A percentile compares a stretch with the other conserved stretches of the same genome.
These are phyloP conservation scores for Catocala fraxini DNA, from an alignment of 2,888 invertebrate species.

Conservation along the genomic window DNA sequence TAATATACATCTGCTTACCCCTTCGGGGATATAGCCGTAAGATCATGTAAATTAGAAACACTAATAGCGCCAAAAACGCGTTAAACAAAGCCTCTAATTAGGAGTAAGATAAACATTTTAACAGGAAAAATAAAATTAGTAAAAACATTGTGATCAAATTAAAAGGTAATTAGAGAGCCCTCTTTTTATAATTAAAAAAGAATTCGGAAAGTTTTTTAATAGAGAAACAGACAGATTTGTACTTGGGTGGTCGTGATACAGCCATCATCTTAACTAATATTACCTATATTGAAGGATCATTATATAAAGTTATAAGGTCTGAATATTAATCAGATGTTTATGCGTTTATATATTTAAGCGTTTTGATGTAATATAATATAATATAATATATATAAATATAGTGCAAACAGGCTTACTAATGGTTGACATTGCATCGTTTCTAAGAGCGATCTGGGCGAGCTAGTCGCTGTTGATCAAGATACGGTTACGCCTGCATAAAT, in stretches of 20 bases:
- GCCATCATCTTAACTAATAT: too few species aligned
- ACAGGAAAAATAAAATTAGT: too few species aligned
- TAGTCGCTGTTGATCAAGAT: too few species aligned
- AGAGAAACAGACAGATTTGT: not conserved
- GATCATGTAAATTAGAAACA: not conserved
- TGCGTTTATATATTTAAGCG: not conserved
- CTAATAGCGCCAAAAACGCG: not conserved
- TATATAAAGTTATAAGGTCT: not conserved
- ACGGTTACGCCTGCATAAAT: too few species aligned
- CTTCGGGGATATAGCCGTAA: too few species aligned
- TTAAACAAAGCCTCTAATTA: not conserved
- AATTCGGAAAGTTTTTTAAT: constrained; percentile 11
- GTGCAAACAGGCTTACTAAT: too few species aligned
- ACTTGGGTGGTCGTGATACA: too few species aligned
- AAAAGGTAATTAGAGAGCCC: constrained; percentile 27
- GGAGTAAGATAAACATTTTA: not conserved
- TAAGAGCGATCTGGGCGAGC: too few species aligned
- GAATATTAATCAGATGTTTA: not conserved
- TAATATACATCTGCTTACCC: too few species aligned
- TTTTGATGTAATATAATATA: not conserved
- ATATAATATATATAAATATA: too few species aligned
- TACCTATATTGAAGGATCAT: too few species aligned
- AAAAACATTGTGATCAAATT: constrained; percentile 34
- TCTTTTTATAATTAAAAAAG: constrained; percentile 37
- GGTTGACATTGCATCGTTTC: too few species aligned